Evolutionary conservation across 2,113 vertebrate species (phyloP), one percentile per base, ranked within the genome.

Genomic region (Zapornia atra): DNA sequence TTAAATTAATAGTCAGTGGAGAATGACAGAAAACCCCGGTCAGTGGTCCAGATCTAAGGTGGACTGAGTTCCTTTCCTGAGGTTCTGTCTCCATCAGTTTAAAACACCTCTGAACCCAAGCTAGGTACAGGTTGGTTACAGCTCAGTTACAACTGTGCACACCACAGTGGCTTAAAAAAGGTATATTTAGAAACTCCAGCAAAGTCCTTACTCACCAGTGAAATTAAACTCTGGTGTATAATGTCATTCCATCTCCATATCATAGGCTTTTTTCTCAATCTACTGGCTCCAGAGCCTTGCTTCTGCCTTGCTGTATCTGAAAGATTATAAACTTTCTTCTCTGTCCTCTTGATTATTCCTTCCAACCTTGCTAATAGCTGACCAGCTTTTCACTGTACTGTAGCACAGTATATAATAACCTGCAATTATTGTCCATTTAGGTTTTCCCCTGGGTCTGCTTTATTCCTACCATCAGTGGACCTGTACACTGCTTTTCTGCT

Each of bases 351-450:
- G 96, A 96, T 97, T 96, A 97, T 97, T 98, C 93, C 63, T 97
- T 94, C 96, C 93, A 97, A 94, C 97, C 92, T 97, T 97, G 92
- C 92, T 98, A 98, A 98, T 97, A 98, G 97, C 96, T 84, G 96
- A 97, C 97, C 95, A 96, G 93, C 91, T 98, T 98, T 98, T 92
- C 92, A 94, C 96, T 96, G 96, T 88, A 96, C 94, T 97, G 93
- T 92, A 98, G 97, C 97, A 90, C 36, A 96, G 92, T 97, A 96
- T 98, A 96, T 98, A 98, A 98, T 98, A 98, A 98, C 97, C 96
- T 98, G 97, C 97, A 98, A 98, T 98, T 98, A 98, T 98, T 98
- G 97, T 97, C 98, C 97, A 97, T 98, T 98, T 98, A 98, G 97
- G 91, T 83, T 96, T 96, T 98, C 98, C 97, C 98, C 36, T 80